Percentiles rank a stretch among this genome's conserved stretches.
Conservation (phyloP, 1,140 invertebrate genomes). For the Reticulitermes speratus region DNA sequence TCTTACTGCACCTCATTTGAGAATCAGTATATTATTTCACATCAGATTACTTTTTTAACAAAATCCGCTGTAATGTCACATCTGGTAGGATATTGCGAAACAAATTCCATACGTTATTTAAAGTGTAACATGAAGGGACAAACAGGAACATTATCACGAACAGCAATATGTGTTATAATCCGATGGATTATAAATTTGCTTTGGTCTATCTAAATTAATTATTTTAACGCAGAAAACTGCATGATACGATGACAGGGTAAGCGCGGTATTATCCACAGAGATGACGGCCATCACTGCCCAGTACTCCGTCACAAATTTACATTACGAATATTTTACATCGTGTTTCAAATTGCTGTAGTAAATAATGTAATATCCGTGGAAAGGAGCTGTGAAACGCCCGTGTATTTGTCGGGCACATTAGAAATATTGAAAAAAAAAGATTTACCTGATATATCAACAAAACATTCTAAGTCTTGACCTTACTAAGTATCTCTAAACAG, state of each 20-base stretch:
- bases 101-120: background rate
- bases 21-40: too few relatives aligned
- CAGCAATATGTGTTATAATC: conserved; percentile 13
- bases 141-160: background rate
- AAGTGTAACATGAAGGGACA: background rate
- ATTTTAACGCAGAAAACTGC: background rate
- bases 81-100: too few relatives aligned
- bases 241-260: background rate
- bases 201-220: background rate
- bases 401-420: too few relatives aligned
- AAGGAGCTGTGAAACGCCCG: too few relatives aligned
- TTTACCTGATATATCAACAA: too few relatives aligned
- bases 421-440: too few relatives aligned
- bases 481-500: too few relatives aligned
- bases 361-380: background rate
- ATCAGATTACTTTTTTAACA: too few relatives aligned
- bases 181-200: background rate
- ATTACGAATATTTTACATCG: background rate
- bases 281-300: background rate
- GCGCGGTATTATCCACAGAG: background rate
- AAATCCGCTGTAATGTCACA: too few relatives aligned
- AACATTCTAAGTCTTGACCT: too few relatives aligned
- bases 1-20: too few relatives aligned
- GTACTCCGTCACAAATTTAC: background rate
- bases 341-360: background rate